A percentile compares a stretch with the other conserved stretches of the same genome.
Conservation (phyloP, 2,797 vertebrate species). For the Capromys pilorides region DNA sequence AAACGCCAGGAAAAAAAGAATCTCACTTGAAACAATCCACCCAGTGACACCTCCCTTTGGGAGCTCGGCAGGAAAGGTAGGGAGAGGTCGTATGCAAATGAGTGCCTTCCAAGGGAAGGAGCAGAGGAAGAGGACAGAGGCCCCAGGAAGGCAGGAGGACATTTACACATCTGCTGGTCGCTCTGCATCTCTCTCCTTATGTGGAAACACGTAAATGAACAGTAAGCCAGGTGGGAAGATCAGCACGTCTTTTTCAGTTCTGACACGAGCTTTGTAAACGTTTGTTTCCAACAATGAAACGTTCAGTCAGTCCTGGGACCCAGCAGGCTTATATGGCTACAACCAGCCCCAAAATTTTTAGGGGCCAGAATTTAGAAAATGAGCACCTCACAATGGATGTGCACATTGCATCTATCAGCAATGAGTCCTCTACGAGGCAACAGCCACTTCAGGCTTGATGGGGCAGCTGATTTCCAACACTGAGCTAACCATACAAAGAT, state of each 20-base stretch:
- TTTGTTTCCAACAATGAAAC: constrained; percentile 59
- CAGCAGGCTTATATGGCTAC: constrained; percentile 52
- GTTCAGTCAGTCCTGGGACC: constrained; percentile 53
- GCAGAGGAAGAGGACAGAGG: not conserved
- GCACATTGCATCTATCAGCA: constrained; percentile 53
- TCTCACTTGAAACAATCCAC: not conserved
- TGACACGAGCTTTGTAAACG: constrained; percentile 55
- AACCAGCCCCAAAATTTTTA: constrained; percentile 67
- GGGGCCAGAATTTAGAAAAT: constrained; percentile 72
- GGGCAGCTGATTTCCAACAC: constrained; percentile 67
- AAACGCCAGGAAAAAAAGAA: not conserved
- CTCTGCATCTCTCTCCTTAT: not conserved
- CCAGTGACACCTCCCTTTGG: not conserved
- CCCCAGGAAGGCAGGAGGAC: not conserved
- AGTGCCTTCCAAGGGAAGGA: not conserved
- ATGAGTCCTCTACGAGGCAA: constrained; percentile 49
- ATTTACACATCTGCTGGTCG: not conserved
- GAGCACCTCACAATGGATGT: constrained; percentile 67
- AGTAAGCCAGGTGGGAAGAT: constrained; percentile 54
- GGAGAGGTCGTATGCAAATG: not conserved
- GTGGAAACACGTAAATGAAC: constrained; percentile 36
- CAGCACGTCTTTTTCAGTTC: constrained; percentile 40
- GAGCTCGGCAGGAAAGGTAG: not conserved
- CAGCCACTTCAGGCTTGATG: constrained; percentile 71
- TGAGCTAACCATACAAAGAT: constrained; percentile 63